Evolutionary conservation across 2,888 invertebrate species (phyloP), one percentile per base, ranked within the genome.

Genomic region (Mystacides longicornis): DNA sequence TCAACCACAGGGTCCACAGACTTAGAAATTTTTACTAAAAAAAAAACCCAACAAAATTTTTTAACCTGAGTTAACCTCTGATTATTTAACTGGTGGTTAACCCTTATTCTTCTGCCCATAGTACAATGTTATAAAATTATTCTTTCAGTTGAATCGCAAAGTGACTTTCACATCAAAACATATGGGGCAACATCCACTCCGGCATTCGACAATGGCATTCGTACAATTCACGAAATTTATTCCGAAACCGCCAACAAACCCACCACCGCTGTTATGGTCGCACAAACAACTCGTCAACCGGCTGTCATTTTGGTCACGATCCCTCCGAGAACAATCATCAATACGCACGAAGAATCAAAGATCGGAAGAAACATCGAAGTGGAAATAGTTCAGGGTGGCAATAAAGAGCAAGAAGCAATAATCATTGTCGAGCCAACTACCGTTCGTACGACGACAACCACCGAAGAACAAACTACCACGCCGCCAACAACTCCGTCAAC

Each of bases 81-180:
- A n/a, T n/a, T n/a, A n/a, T n/a, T n/a, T n/a, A n/a, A n/a, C n/a
- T 23, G n/a, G 9, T 31, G 7, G 19, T 21, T 43, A n/a, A n/a
- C n/a, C n/a, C n/a, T 37, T 31, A 43, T 5, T n/a, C 43, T n/a
- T n/a, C n/a, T n/a, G n/a, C n/a, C n/a, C n/a, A n/a, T n/a, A 23
- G 45, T 48, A 52, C 43, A 1, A 33, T 19, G 5, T 50, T 23
- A 14, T 49, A 46, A 16, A 20, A 11, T 11, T 43, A 43, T 52
- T 57, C 58, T 79, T 79, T 14, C 74, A 92, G 92, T 91, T 67
- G 91, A 92, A 72, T 87, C 91, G 14, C 92, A 93, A 72, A 89
- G 89, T 69, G 90, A 92, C 72, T 92, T 87, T 70, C 92, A 93
- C 71, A 64, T 80, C 73, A 67, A 79, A 74, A 68, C 78, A 64